Evolutionary conservation across 2,888 invertebrate species (phyloP), one percentile per base, ranked within the genome.

Genomic region (Gymnoscelis rufifasciata): DNA sequence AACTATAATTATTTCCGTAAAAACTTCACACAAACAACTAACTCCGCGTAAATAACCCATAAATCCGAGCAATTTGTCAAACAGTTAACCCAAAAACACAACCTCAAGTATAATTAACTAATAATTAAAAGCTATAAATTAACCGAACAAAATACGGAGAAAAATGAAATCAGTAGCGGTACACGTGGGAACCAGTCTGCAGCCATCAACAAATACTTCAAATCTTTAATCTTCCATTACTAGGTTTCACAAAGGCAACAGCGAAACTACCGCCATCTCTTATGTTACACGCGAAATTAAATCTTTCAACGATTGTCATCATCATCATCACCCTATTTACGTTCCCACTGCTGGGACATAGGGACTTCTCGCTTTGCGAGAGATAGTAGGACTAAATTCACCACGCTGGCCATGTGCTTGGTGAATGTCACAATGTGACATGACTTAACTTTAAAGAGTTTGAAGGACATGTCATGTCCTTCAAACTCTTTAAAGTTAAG

Each of bases 151-250:
- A 42, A 50, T 45, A 29, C 45, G 30, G 36, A 36, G 45, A 43
- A 50, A 50, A 50, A 50, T 50, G 42, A 50, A 50, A 50, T 50
- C 42, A 3, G 50, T 46, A 45, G 50, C 49, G 49, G 49, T 33
- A 14, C 31, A 33, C 38, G 35, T 53, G 51, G 39, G 53, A 56
- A 51, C 51, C 40, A 12, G 49, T 40, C 31, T 47, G 51, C 51
- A 36, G 29, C 51, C 24, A 54, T 53, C 53, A 53, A 47, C 45
- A 45, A 51, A 51, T 47, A 51, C 49, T 49, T 56, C 53, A 28
- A 1, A 7, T 27, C 13, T 6, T 28, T 35, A 11, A 19, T 7
- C 15, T 1, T 12, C 26, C 12, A 31, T 19, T 14, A 38, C n/a
- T n/a, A n/a, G n/a, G n/a, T n/a, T n/a, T 33, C 38, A 44, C 33